phyloP scores from a whole-genome alignment of 2,888 invertebrate genomes.

The Ormyrus thymus region DNA sequence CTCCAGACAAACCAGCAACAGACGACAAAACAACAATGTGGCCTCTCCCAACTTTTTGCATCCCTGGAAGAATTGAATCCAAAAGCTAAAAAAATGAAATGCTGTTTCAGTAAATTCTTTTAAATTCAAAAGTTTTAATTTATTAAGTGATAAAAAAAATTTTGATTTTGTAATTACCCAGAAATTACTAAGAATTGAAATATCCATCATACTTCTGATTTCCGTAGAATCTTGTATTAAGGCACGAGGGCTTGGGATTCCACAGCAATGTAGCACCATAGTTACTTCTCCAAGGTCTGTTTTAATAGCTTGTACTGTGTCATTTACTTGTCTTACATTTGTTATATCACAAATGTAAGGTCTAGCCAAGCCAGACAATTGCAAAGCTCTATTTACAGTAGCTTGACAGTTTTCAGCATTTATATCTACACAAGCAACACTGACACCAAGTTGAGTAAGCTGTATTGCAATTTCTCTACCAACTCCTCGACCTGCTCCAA shows the following conservation, averaged over 20 bases:
- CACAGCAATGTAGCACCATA: conserved; percentile 81
- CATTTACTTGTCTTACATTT: conserved; percentile 76
- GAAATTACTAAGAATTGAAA: conserved; percentile 80
- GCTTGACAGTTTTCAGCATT: conserved; percentile 77
- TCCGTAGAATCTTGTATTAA: conserved; percentile 77
- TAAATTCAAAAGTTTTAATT: not conserved
- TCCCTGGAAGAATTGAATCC: conserved; percentile 79
- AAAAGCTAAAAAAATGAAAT: conserved; percentile 75
- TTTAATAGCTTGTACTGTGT: conserved; percentile 75
- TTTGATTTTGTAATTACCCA: conserved; percentile 75
- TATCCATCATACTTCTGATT: conserved; percentile 77
- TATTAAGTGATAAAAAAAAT: not conserved
- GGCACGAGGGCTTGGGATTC: conserved; percentile 79
- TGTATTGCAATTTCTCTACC: conserved; percentile 81
- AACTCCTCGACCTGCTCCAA: conserved; percentile 83
- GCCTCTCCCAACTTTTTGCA: conserved; percentile 79
- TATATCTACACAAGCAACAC: conserved; percentile 82
- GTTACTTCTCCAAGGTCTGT: conserved; percentile 78
- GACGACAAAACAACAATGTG: conserved; percentile 81
- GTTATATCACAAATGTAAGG: conserved; percentile 79
- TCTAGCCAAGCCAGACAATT: conserved; percentile 76
- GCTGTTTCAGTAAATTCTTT: conserved; percentile 1
- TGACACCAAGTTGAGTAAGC: conserved; percentile 78
- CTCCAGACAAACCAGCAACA: conserved; percentile 79
- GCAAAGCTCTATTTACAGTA: conserved; percentile 76